These are phyloP conservation scores for Meloidogyne floridensis DNA, from an alignment of 1,140 invertebrate genomes.

Conservation along the genomic window DNA sequence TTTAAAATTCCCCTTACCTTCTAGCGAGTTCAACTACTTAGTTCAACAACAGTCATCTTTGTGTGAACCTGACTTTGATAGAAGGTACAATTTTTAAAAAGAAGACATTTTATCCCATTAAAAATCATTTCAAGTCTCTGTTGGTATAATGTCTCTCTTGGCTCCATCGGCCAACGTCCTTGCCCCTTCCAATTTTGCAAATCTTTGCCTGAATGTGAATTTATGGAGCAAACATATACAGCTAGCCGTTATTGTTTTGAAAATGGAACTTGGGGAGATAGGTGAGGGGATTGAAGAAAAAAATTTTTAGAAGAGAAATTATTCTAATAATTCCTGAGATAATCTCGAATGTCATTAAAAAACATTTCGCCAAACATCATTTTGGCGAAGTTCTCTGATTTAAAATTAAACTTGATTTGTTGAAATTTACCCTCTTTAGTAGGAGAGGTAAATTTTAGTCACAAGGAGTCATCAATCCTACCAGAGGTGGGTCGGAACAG, in stretches of 20 bases:
- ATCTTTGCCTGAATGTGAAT: conserved; percentile 57
- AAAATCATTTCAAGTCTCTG: conserved; percentile 44
- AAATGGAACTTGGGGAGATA: conserved; percentile 55
- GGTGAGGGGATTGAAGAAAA: neutral
- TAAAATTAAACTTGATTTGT: too few species aligned
- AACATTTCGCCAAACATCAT: too few species aligned
- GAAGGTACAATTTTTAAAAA: neutral
- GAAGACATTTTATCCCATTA: neutral
- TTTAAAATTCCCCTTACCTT: neutral
- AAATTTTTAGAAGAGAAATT: too few species aligned
- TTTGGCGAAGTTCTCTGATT: too few species aligned
- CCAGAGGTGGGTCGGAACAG: too few species aligned
- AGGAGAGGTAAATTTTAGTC: too few species aligned
- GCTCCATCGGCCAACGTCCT: conserved; percentile 45
- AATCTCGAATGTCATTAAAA: too few species aligned
- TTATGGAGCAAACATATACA: conserved; percentile 48
- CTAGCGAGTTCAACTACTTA: neutral
- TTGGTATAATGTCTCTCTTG: conserved; percentile 55
- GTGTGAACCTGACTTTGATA: conserved; percentile 17
- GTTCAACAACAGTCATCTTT: neutral
- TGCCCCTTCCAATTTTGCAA: conserved; percentile 63
- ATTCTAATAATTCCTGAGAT: too few species aligned
- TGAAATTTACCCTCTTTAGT: too few species aligned
- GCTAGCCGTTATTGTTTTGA: conserved; percentile 52
- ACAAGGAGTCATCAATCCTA: too few species aligned